Evolutionary conservation across 2,113 vertebrate genomes (phyloP).

Genomic region (Bos indicus): DNA sequence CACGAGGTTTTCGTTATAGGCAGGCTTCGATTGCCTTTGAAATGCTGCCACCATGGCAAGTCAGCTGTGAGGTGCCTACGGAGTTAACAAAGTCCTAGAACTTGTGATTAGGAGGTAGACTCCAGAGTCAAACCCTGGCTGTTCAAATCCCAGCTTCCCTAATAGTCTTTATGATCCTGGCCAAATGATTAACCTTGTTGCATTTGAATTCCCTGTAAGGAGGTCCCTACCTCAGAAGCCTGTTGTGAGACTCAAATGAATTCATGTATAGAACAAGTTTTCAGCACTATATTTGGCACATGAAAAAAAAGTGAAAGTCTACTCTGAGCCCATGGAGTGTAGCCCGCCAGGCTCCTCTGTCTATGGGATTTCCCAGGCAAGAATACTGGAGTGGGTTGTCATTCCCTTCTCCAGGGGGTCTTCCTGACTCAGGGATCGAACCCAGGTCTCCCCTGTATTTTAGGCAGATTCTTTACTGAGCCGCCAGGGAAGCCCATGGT

Average conservation of each 20-base stretch:
- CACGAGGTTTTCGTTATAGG: not conserved
- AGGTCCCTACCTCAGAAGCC: not conserved
- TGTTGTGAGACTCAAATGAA: not conserved
- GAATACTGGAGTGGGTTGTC: not conserved
- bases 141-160: not conserved
- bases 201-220: not conserved
- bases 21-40: not conserved
- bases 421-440: not conserved
- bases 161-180: not conserved
- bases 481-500: not conserved
- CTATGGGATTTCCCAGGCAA: not conserved
- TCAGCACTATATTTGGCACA: not conserved
- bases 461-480: not conserved
- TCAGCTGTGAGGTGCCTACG: not conserved
- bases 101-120: not conserved
- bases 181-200: not conserved
- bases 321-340: not conserved
- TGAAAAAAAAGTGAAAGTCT: not conserved
- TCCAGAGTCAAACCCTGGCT: not conserved
- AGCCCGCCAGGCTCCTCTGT: not conserved
- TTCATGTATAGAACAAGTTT: not conserved
- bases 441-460: not conserved
- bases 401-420: not conserved
- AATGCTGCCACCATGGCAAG: fast-evolving
- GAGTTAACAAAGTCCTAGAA: not conserved